Evolutionary conservation across 2,888 invertebrate genomes (phyloP).

Genomic region (Pedicia rivosa): DNA sequence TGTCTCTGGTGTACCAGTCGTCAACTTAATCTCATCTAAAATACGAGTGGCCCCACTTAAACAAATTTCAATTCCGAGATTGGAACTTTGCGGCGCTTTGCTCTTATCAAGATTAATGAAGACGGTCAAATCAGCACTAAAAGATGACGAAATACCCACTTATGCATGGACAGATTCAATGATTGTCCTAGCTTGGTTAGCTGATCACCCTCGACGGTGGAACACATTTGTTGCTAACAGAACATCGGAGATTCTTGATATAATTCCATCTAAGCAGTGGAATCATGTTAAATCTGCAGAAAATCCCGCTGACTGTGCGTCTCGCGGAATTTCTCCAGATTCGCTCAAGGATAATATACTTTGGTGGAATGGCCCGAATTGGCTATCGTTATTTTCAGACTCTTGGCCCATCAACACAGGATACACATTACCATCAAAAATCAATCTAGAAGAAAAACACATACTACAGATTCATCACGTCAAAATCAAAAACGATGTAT

Average conservation of each 20-base stretch:
- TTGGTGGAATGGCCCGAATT: slow-evolving; percentile 14
- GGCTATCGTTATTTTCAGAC: too few species aligned
- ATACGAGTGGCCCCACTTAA: not conserved
- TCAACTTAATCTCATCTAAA: too few species aligned
- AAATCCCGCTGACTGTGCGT: slow-evolving; percentile 12
- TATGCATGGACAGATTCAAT: slow-evolving; percentile 4
- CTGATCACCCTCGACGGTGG: slow-evolving; percentile 7
- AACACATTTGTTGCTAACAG: slow-evolving; percentile 12
- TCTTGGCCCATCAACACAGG: too few species aligned
- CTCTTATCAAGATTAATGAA: too few species aligned
- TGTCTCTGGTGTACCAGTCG: too few species aligned
- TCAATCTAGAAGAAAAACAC: too few species aligned
- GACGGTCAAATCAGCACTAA: too few species aligned
- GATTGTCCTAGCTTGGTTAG: slow-evolving; percentile 11
- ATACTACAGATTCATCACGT: too few species aligned
- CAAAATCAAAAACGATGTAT: too few species aligned
- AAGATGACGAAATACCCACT: not conserved
- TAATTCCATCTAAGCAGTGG: slow-evolving; percentile 7
- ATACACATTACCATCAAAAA: too few species aligned
- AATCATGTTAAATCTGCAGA: slow-evolving; percentile 9
- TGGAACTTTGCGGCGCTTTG: too few species aligned
- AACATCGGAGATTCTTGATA: slow-evolving; percentile 11
- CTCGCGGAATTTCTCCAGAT: slow-evolving; percentile 11
- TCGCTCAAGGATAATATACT: slow-evolving; percentile 7
- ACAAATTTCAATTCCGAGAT: too few species aligned